Base-by-base conservation (phyloP, 2,888 invertebrate genomes). In the Himalopsyche kuldschensis region DNA sequence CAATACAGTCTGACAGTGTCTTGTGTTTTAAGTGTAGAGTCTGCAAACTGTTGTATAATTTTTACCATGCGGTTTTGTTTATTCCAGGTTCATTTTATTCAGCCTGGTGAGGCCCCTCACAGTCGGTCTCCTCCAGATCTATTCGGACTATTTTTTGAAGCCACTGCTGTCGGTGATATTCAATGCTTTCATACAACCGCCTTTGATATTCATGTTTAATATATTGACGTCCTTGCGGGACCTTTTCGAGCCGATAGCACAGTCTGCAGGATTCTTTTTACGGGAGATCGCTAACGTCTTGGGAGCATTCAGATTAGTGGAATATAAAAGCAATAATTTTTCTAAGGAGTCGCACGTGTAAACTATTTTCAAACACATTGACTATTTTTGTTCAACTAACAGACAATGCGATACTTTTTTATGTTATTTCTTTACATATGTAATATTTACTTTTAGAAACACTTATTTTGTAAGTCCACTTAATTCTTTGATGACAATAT, bases 71-170 rank as follows among this genome's bases (percentile, higher is more conserved):
- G 41, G 20, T 20, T 24, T 3, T 69, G n/a, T 15, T 27, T 69
- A 69, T 83, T 83, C 27, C 80, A 91, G 93, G 84, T 93, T 94
- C 87, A 32, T 93, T 0, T 88, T 94, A 11, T 92, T 92, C 87
- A 93, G 93, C 79, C 87, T 94, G 32, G 85, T 94, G 4, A 91
- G 94, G 77, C 93, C 94, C 0, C 87, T 94, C 20, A 90, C 93
- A 0, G 91, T 94, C 55, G 94, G 94, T 1, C 87, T 94, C 27
- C 87, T 94, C 0, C 94, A 94, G 88, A 88, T 94, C 87, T 88
- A 91, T 6, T 93, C 95, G 0, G 96, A 96, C 90, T 94, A 94
- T 87, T 92, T 93, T 87, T 89, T 94, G 84, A 95, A 94, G 89
- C 96, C 96, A 11, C 88, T 93, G 78, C 88, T 95, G 82, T 93